Evolutionary conservation across 2,888 invertebrate genomes (phyloP), one percentile per base, ranked within the genome.

Genomic region (Schizaphis graminum): DNA sequence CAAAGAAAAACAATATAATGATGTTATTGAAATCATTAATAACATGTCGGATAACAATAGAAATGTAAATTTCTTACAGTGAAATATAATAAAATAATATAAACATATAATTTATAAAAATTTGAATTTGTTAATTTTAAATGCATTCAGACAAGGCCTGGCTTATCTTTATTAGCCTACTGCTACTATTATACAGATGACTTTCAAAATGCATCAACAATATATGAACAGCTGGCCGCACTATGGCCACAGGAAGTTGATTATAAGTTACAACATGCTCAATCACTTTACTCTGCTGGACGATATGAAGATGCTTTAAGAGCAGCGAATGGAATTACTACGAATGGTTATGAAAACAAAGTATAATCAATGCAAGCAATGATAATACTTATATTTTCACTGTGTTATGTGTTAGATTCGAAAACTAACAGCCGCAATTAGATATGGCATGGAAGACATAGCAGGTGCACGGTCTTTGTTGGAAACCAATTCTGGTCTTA

Each of bases 161-260:
- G 99, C 13, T 96, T 99, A 57, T 99, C 99, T 0, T 97, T 99
- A 1, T 96, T 99, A 89, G 99, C 98, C 0, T 99, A 99, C 96
- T 99, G 99, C 96, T 99, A 99, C 96, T 99, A 98, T 96, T 98
- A 99, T 95, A 97, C 97, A 87, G 98, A 99, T 96, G 98, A 99
- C 95, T 99, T 98, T 96, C 97, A 98, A 44, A 98, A 98, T 96
- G 99, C 99, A 1, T 98, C 99, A 0, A 98, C 98, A 95, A 99
- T 99, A 96, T 99, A 99, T 95, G 99, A 99, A 96, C 98, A 99
- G 96, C 96, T 99, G 94, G 97, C 98, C 1, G 97, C 97, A 95
- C 96, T 99, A 95, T 98, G 97, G 95, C 99, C 99, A 0, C 98
- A 98, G 95, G 97, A 98, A 95, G 97, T 97, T 57, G 98, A 99